Base-by-base conservation (phyloP, 2,888 invertebrate genomes). In the Fragum sueziense region DNA sequence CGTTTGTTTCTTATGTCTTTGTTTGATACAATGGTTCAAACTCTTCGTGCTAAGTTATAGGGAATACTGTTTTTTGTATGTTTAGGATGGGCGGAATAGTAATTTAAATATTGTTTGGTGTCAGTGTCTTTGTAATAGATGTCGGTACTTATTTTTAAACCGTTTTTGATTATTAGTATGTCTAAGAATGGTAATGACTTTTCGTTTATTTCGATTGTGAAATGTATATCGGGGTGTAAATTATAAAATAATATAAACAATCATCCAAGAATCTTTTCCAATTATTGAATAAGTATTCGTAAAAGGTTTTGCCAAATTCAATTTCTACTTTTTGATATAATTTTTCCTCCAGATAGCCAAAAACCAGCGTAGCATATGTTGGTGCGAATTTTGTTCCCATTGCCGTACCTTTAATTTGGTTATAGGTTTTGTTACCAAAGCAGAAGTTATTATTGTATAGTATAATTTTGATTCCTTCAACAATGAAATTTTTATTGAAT, bases 141-240 rank as follows among this genome's bases (percentile, higher is more conserved):
- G 27, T 65, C 65, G n/a, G 65, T 65, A n/a, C 25, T 65, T 22
- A 65, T 65, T 34, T 65, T 6, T n/a, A 34, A 6, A 2, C 9
- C 25, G 20, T 65, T 4, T 33, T 65, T 65, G 20, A 33, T 11
- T 11, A 33, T 65, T n/a, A 65, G 25, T 17, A 65, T 65, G 34
- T 65, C 65, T 4, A 65, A 27, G 25, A 65, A 33, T 4, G 65
- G 31, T 7, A 65, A 9, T 20, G 17, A n/a, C n/a, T 37, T 37
- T 65, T n/a, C 3, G 65, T 27, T 65, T 29, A 37, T n/a, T 65
- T 65, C 37, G n/a, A 65, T 65, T 65, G 65, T 65, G 27, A 65
- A 65, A 17, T 65, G 31, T 6, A 65, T 65, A 27, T 65, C 65
- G 14, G 65, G 0, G 17, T 65, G 65, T 34, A 65, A 25, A 57